These are phyloP conservation scores for Philonicus albiceps DNA, from an alignment of 2,888 invertebrate species.

Conservation along the genomic window DNA sequence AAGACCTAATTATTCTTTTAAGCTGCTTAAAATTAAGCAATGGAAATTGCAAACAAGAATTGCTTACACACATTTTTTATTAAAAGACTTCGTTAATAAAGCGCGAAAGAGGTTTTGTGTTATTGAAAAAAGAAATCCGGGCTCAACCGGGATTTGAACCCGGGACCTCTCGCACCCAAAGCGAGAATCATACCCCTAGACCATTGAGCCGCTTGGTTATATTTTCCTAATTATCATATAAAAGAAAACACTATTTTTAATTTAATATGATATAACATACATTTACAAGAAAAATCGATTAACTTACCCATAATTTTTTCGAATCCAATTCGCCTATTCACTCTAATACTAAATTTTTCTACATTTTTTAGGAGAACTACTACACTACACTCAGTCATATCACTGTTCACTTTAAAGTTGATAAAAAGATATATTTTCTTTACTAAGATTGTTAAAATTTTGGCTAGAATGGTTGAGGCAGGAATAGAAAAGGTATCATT, in stretches of 20 bases:
- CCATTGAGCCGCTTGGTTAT: constrained; percentile 58
- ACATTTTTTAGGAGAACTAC: neutral
- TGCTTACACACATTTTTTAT: neutral
- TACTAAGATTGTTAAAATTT: neutral
- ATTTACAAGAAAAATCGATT: too few species aligned
- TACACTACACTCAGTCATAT: neutral
- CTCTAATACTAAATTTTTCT: neutral
- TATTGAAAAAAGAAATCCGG: constrained; percentile 47
- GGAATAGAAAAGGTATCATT: neutral
- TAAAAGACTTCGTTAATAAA: too few species aligned
- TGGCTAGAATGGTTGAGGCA: neutral
- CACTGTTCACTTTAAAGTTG: neutral
- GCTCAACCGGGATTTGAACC: constrained; percentile 63
- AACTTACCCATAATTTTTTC: too few species aligned
- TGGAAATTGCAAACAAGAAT: neutral
- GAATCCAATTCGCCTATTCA: too few species aligned
- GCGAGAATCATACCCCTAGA: constrained; percentile 63
- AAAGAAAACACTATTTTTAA: neutral
- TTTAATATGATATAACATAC: too few species aligned
- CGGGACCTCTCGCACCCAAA: constrained; percentile 63
- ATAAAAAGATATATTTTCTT: neutral
- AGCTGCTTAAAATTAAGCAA: neutral
- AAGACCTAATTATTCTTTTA: neutral
- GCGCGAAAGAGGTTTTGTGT: too few species aligned
- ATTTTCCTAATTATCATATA: neutral